Percentiles rank a stretch among this genome's conserved stretches.
phyloP scores from a whole-genome alignment of 2,113 vertebrate species.

The Dromaius novaehollandiae region DNA sequence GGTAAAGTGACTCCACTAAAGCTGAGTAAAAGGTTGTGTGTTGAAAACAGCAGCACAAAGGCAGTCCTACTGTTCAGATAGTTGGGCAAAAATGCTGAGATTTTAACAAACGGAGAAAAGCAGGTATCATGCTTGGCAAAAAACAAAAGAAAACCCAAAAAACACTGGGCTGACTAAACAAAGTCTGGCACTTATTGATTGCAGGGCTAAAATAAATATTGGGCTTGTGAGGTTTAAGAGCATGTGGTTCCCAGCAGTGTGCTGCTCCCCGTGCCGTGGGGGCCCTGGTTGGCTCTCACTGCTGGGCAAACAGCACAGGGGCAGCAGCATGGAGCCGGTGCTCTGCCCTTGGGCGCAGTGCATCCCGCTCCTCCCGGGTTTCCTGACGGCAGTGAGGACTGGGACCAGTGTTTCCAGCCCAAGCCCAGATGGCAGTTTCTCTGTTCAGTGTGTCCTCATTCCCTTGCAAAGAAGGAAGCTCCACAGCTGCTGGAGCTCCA shows the following conservation, averaged over 20 bases:
- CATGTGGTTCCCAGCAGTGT: accelerated
- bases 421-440: accelerated
- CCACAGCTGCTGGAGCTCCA: background rate
- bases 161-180: background rate
- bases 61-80: background rate
- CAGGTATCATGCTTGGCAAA: background rate
- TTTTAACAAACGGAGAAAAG: background rate
- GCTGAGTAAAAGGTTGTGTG: too few relatives aligned
- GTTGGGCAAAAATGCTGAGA: background rate
- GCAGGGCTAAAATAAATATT: background rate
- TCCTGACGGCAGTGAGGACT: too few relatives aligned
- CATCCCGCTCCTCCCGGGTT: accelerated
- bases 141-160: background rate
- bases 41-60: background rate
- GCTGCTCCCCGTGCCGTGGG: background rate
- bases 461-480: background rate
- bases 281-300: background rate
- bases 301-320: background rate
- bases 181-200: background rate
- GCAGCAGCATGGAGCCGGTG: background rate
- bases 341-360: background rate
- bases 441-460: background rate
- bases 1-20: background rate
- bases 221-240: background rate
- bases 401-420: background rate